Base-by-base conservation (phyloP, 2,888 invertebrate genomes). In the Chymomyza fuscimana region DNA sequence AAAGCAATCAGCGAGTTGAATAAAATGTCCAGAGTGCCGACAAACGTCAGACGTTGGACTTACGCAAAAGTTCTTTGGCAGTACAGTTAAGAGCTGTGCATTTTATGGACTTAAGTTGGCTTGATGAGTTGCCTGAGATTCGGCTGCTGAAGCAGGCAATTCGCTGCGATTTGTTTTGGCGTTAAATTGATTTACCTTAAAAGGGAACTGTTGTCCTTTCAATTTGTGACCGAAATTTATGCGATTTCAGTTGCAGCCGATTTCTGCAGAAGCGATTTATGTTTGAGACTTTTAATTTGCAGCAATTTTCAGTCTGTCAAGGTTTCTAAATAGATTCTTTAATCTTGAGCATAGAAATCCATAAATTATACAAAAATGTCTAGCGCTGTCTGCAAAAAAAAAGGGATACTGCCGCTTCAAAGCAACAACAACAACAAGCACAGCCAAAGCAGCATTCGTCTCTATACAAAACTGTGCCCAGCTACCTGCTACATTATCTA, bases 141-240 rank as follows among this genome's bases (percentile, higher is more conserved):
- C 19, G 19, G 19, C 19, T 19, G 19, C 19, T 19, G 19, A 19
- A 19, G 19, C 19, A 19, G 19, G 19, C 19, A 19, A 19, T 19
- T 5, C 36, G 36, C 7, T 36, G 4, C 36, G 69, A 70, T 52
- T 76, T 72, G 56, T 58, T 36, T 63, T 16, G 59, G 75, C 77
- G 63, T 81, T 69, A 77, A 81, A 84, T 81, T 75, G 82, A 86
- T 81, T 78, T 78, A 83, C 78, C 82, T 77, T 77, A 81, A 81
- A 80, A 72, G 82, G 84, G 65, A 71, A 60, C 73, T 73, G 75
- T 79, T 77, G 78, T 77, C 74, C 71, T 74, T 67, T 60, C n/a
- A 54, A 10, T 54, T 19, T 54, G 16, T n/a, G 9, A 5, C 16
- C 7, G 52, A 54, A 19, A 19, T 54, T 19, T 54, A 19, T 54